These are phyloP conservation scores for Galbula dea DNA, from an alignment of 2,113 vertebrate species.

Conservation along the genomic window DNA sequence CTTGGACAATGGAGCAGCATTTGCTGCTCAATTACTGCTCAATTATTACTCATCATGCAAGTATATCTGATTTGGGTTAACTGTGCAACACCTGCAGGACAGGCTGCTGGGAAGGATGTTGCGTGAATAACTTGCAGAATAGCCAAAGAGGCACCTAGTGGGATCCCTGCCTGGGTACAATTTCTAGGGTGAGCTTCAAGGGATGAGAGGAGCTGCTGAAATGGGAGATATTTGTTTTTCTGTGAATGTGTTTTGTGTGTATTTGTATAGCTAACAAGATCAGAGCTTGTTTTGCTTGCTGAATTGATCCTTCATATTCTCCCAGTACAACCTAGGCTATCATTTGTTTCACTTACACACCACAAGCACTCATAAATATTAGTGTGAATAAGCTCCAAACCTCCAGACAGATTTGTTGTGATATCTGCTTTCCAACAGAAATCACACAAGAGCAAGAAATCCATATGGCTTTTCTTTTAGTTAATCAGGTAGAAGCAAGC, in stretches of 20 bases:
- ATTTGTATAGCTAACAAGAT: conserved; percentile 41
- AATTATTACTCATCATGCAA: not conserved
- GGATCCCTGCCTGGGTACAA: not conserved
- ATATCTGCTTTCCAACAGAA: not conserved
- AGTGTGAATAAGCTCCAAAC: not conserved
- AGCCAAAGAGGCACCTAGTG: not conserved
- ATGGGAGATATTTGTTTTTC: not conserved
- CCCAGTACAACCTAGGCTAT: not conserved
- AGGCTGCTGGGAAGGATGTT: not conserved
- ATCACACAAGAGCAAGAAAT: not conserved
- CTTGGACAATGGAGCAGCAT: conserved; percentile 26
- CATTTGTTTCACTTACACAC: not conserved
- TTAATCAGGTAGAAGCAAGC: not conserved
- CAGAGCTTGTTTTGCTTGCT: conserved; percentile 24
- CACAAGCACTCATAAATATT: not conserved
- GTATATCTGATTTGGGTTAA: conserved; percentile 20
- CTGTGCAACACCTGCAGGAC: not conserved
- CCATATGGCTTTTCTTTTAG: not conserved
- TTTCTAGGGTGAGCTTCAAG: not conserved
- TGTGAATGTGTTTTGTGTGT: not conserved
- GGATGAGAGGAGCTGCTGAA: not conserved
- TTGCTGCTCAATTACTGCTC: not conserved
- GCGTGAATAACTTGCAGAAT: not conserved
- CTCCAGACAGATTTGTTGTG: not conserved
- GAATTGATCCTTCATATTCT: not conserved